phyloP scores from a whole-genome alignment of 2,797 vertebrate species.

The Hyperoplus lanceolatus region DNA sequence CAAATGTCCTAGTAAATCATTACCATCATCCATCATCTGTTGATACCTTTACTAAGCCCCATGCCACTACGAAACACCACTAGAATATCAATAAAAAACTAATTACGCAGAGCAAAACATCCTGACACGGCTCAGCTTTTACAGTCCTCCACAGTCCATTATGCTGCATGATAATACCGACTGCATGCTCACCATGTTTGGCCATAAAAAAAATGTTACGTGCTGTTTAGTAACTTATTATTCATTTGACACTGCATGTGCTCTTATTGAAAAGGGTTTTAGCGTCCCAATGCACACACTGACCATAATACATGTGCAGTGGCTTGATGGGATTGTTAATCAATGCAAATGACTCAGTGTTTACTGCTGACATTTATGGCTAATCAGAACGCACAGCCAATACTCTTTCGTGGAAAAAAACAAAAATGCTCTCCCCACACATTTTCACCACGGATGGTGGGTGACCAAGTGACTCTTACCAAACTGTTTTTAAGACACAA shows the following conservation, averaged over 20 bases:
- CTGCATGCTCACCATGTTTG: neutral
- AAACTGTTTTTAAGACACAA: neutral
- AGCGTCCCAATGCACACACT: neutral
- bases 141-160: neutral
- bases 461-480: neutral
- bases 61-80: neutral
- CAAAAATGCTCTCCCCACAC: neutral
- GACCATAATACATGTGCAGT: neutral
- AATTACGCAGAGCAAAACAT: constrained; percentile 25
- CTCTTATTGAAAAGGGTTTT: constrained; percentile 5
- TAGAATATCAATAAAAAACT: constrained; percentile 43
- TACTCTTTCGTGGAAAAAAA: constrained; percentile 4
- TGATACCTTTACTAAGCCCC: constrained; percentile 12
- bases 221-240: constrained; percentile 23
- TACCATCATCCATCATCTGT: constrained; percentile 41
- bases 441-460: neutral
- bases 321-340: constrained; percentile 16
- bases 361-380: constrained; percentile 26
- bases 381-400: constrained; percentile 5
- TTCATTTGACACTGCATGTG: neutral
- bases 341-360: constrained; percentile 36
- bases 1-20: constrained; percentile 29
- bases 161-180: neutral
- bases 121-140: constrained; percentile 11
- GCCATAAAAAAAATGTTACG: constrained; percentile 12